A percentile compares a stretch with the other conserved stretches of the same genome.
Conservation (phyloP, 2,797 vertebrate species). For the Myripristis jacobus region DNA sequence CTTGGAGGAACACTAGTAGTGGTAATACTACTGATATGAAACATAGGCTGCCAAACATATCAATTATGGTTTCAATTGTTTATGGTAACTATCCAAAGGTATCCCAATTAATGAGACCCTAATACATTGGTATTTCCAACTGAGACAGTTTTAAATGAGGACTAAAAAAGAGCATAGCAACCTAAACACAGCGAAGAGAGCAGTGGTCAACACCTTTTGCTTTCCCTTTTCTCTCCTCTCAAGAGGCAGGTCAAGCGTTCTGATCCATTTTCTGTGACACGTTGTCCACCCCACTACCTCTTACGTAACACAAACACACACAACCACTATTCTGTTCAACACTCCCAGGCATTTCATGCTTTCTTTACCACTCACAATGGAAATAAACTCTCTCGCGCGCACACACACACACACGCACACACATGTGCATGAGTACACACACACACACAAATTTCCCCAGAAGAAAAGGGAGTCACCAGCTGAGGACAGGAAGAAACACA, state of each 20-base stretch:
- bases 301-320: conserved; percentile 35
- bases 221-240: not conserved
- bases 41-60: too few relatives aligned
- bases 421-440: not conserved
- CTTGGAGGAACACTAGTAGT: too few relatives aligned
- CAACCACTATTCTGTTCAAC: not conserved
- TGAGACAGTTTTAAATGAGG: not conserved
- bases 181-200: not conserved
- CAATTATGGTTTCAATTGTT: too few relatives aligned
- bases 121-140: too few relatives aligned
- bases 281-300: conserved; percentile 14
- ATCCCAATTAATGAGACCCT: too few relatives aligned
- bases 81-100: too few relatives aligned
- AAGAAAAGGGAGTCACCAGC: not conserved
- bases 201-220: not conserved
- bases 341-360: conserved; percentile 34
- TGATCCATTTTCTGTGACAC: conserved; percentile 26
- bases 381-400: conserved; percentile 9
- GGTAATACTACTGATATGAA: too few relatives aligned
- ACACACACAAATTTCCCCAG: not conserved
- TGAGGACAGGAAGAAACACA: not conserved
- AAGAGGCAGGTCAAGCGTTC: conserved; percentile 26
- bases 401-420: conserved; percentile 2
- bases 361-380: conserved; percentile 36
- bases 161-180: not conserved